phyloP scores from a whole-genome alignment of 2,113 vertebrate genomes.

The Glaucomys volans region DNA sequence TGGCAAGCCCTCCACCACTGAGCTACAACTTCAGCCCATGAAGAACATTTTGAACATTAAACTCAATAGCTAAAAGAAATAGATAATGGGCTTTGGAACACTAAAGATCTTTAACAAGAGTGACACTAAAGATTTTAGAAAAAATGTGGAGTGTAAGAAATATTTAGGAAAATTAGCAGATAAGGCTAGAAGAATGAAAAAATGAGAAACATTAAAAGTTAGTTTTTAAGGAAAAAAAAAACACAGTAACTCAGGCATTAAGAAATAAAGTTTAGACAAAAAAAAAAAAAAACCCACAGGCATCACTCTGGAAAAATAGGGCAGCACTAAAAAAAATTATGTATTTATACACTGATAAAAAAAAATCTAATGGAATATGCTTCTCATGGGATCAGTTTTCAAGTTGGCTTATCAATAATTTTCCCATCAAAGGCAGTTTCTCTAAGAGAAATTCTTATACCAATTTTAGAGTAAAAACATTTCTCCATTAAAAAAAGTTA shows the following conservation, averaged over 20 bases:
- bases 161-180: not conserved
- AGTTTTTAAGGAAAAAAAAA: not conserved
- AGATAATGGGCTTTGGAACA: not conserved
- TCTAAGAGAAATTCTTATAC: constrained; percentile 18
- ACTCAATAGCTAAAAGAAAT: constrained; percentile 2
- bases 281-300: not conserved
- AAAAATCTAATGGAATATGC: not conserved
- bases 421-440: constrained; percentile 36
- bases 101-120: not conserved
- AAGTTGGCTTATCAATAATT: not conserved
- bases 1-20: too few species aligned
- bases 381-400: not conserved
- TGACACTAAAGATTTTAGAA: constrained; percentile 32
- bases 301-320: constrained; percentile 17
- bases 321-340: not conserved
- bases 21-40: not conserved
- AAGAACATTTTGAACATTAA: constrained; percentile 6
- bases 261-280: constrained; percentile 43
- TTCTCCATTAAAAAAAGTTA: constrained; percentile 44
- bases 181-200: not conserved
- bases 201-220: not conserved
- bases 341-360: not conserved
- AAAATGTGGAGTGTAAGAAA: not conserved
- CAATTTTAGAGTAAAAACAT: not conserved
- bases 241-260: not conserved